A percentile compares a stretch with the other conserved stretches of the same genome.
Conservation (phyloP, 1,140 invertebrate species). For the Drosophila oshimai region DNA sequence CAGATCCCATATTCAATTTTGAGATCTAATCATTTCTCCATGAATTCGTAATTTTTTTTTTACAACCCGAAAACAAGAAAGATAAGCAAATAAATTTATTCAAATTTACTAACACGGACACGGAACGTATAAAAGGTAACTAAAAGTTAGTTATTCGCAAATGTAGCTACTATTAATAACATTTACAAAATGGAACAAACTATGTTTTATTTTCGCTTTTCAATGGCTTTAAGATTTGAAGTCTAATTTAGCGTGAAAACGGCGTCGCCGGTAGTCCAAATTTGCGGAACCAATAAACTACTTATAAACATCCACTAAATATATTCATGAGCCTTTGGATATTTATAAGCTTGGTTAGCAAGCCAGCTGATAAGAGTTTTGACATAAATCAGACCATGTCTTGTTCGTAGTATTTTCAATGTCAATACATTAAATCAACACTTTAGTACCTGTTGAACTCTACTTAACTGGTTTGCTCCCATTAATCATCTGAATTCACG, state of each 20-base stretch:
- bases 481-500: not conserved
- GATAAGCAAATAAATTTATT: not conserved
- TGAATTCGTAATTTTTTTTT: not conserved
- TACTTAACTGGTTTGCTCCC: not conserved
- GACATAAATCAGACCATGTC: slow-evolving; percentile 1
- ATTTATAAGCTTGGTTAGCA: not conserved
- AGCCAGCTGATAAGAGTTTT: slow-evolving; percentile 2
- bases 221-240: no score
- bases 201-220: no score
- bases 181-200: no score
- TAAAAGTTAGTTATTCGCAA: no score
- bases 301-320: not conserved
- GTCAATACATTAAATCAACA: slow-evolving; percentile 10
- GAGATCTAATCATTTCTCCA: not conserved
- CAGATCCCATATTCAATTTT: not conserved
- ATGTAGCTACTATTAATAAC: no score
- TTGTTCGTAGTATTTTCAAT: slow-evolving; percentile 12
- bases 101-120: no score
- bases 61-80: not conserved
- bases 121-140: no score
- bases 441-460: not conserved
- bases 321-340: slow-evolving; percentile 3
- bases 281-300: not conserved
- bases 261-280: not conserved
- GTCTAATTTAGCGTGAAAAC: not conserved